phyloP scores from a whole-genome alignment of 2,113 vertebrate species.

The Apodemus speciosus region DNA sequence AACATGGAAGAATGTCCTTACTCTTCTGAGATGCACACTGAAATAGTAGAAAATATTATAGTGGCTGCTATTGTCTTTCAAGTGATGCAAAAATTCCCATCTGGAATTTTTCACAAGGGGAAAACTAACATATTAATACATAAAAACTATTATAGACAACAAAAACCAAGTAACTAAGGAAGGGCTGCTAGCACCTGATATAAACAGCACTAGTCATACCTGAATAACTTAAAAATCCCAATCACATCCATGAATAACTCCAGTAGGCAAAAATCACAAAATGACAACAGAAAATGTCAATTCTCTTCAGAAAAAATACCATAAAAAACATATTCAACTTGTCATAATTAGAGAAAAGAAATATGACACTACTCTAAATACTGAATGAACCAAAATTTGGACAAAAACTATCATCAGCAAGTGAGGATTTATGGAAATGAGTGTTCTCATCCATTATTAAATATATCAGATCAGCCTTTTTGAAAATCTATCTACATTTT shows the following conservation, averaged over 20 bases:
- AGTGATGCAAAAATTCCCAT: background rate
- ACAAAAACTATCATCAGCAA: background rate
- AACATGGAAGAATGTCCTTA: background rate
- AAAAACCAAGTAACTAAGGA: slow-evolving; percentile 44
- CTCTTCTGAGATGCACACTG: background rate
- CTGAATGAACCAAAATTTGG: background rate
- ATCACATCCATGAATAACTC: background rate
- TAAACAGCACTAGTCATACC: background rate
- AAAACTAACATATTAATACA: background rate
- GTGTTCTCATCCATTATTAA: background rate
- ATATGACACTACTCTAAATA: background rate
- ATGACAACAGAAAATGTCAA: background rate
- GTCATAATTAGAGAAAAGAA: slow-evolving; percentile 27
- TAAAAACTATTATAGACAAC: background rate
- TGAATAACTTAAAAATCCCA: background rate
- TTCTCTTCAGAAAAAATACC: background rate
- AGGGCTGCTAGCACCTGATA: background rate
- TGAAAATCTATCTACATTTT: slow-evolving; percentile 15
- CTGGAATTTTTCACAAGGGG: background rate
- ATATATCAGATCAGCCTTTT: background rate
- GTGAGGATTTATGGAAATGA: background rate
- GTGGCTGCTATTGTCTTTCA: background rate
- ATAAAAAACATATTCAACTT: background rate
- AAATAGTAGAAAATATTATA: background rate
- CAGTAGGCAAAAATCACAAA: slow-evolving; percentile 4